These are phyloP conservation scores for Cassiopea xamachana DNA, from an alignment of 30 jellyfish, hydroid and myxozoan genomes.

Conservation along the genomic window DNA sequence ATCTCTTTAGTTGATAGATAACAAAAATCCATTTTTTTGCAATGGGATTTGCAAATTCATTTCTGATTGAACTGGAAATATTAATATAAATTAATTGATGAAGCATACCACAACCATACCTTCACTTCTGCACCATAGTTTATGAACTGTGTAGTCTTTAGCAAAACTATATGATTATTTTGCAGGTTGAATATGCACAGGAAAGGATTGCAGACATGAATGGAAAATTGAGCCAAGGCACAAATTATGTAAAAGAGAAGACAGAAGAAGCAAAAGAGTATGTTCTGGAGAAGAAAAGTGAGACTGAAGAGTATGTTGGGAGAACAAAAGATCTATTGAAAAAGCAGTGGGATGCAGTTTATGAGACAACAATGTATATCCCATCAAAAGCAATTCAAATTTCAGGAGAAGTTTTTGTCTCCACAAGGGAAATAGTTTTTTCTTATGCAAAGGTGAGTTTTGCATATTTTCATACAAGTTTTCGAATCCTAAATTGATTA, in stretches of 20 bases:
- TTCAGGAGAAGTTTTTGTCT: slow-evolving; percentile 93
- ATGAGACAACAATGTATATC: slow-evolving; percentile 91
- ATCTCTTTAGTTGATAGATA: no score
- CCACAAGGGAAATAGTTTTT: slow-evolving; percentile 93
- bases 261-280: slow-evolving; percentile 70
- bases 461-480: background rate
- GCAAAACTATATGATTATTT: background rate
- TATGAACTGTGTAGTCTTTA: background rate
- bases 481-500: background rate
- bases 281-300: slow-evolving; percentile 46
- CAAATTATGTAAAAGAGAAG: slow-evolving; percentile 86
- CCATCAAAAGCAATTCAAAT: slow-evolving; percentile 90
- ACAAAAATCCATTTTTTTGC: no score
- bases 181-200: slow-evolving; percentile 95
- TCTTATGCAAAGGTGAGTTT: slow-evolving; percentile 90
- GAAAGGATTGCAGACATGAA: slow-evolving; percentile 87
- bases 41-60: no score
- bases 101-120: no score
- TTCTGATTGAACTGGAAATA: no score
- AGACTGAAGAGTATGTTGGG: slow-evolving; percentile 47
- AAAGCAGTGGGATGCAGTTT: slow-evolving; percentile 83
- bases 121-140: no score
- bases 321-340: slow-evolving; percentile 67
- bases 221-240: slow-evolving; percentile 85
- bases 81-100: no score